Conservation (phyloP, 2,113 vertebrate species). For the Plecturocebus donacophilus region DNA sequence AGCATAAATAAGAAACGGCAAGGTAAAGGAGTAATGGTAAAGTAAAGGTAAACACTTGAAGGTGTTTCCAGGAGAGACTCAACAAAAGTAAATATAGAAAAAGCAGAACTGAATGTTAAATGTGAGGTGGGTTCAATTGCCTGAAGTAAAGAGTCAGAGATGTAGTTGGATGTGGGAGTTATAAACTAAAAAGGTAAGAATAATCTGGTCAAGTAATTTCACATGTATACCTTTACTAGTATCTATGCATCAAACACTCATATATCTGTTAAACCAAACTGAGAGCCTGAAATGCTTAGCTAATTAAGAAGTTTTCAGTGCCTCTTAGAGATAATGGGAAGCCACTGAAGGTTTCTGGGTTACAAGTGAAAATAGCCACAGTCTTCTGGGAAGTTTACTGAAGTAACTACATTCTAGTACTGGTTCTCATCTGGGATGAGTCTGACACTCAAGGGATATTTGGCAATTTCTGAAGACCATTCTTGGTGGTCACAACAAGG, state of each 20-base stretch:
- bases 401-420: neutral
- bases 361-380: neutral
- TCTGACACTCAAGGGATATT: neutral
- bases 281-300: neutral
- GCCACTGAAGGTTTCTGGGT: neutral
- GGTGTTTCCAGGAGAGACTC: neutral
- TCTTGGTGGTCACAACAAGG: neutral
- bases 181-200: slow-evolving; percentile 21
- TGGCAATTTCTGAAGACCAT: neutral
- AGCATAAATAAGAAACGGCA: neutral
- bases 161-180: neutral
- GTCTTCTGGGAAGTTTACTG: neutral
- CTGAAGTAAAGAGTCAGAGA: neutral
- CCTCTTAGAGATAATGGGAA: neutral
- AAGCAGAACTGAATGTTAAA: neutral
- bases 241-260: neutral
- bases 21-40: neutral
- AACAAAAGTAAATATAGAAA: neutral
- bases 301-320: neutral
- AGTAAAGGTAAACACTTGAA: neutral
- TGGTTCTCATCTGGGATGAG: neutral
- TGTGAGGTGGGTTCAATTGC: neutral
- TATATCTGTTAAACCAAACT: neutral
- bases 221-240: neutral
- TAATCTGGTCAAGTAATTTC: neutral